phyloP scores from a whole-genome alignment of 2,888 invertebrate species.

The Boloria selene region DNA sequence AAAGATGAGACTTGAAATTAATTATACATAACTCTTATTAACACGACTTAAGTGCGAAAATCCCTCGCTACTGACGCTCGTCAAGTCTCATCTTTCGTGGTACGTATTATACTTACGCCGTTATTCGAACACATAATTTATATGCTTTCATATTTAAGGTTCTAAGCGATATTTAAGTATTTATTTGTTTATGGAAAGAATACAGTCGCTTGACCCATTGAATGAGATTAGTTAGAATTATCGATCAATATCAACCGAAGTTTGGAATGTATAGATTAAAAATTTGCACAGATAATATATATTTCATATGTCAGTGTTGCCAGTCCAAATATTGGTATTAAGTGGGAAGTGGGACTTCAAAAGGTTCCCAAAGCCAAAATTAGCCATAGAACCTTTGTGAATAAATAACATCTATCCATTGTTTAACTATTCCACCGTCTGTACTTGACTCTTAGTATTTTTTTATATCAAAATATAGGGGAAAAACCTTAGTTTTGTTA shows the following conservation, averaged over 20 bases:
- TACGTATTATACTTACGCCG: too few relatives aligned
- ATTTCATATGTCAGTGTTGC: constrained; percentile 26
- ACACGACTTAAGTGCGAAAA: too few relatives aligned
- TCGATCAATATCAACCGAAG: constrained; percentile 23
- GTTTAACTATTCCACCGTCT: constrained; percentile 20
- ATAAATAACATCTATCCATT: constrained; percentile 16
- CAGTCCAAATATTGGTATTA: constrained; percentile 29
- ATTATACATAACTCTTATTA: too few relatives aligned
- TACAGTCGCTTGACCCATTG: constrained; percentile 53
- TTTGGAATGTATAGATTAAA: constrained; percentile 19
- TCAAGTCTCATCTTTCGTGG: too few relatives aligned
- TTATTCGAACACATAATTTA: constrained; percentile 44
- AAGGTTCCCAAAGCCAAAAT: constrained; percentile 1
- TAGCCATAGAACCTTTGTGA: constrained; percentile 17
- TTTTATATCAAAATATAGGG: constrained; percentile 1
- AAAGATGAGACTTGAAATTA: too few relatives aligned
- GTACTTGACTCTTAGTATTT: constrained; percentile 12
- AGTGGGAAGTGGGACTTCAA: constrained; percentile 1
- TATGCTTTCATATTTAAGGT: constrained; percentile 77
- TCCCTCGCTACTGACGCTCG: too few relatives aligned
- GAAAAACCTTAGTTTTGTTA: neutral
- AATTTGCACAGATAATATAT: constrained; percentile 15
- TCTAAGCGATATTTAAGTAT: constrained; percentile 76
- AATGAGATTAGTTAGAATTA: constrained; percentile 73
- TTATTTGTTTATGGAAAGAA: constrained; percentile 63